Percentiles rank a stretch among this genome's conserved stretches.
phyloP scores from a whole-genome alignment of 1,140 invertebrate genomes.

The Drosophila sp. region DNA sequence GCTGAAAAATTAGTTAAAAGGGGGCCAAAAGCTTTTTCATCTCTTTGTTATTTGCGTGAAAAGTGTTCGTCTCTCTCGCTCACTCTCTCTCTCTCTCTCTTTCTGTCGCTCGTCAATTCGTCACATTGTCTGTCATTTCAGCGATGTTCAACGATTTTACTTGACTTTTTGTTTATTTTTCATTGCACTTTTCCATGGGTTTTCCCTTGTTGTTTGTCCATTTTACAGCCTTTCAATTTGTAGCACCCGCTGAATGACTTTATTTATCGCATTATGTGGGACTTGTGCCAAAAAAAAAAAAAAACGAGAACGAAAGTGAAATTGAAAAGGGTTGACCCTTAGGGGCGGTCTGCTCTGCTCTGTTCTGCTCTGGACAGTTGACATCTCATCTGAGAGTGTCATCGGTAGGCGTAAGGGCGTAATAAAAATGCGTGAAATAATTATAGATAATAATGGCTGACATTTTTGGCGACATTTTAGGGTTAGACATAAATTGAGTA shows the following conservation, averaged over 20 bases:
- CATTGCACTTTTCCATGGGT: conserved; percentile 60
- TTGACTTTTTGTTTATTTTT: conserved; percentile 59
- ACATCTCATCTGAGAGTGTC: conserved; percentile 32
- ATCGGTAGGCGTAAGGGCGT: conserved; percentile 30
- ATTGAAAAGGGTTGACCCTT: conserved; percentile 44
- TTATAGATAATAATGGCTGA: conserved; percentile 45
- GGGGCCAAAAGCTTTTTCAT: conserved; percentile 26
- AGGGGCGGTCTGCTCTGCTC: conserved; percentile 8
- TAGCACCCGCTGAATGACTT: conserved; percentile 55
- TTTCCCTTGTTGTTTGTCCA: conserved; percentile 45
- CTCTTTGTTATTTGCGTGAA: conserved; percentile 49
- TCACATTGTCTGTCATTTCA: conserved; percentile 63
- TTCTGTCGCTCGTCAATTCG: conserved; percentile 46
- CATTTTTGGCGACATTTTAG: conserved; percentile 29
- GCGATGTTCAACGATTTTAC: conserved; percentile 64
- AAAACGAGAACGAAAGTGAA: conserved; percentile 7
- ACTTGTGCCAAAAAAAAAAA: conserved; percentile 41
- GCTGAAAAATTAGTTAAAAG: conserved; percentile 68
- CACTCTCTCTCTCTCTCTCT: no score
- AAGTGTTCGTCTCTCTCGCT: conserved; percentile 9
- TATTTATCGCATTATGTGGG: conserved; percentile 63
- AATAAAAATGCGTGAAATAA: conserved; percentile 53
- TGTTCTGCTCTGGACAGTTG: conserved; percentile 33
- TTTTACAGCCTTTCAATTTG: conserved; percentile 68
- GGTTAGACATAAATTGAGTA: background rate